phyloP scores from a whole-genome alignment of 64 coral and sea anemone genomes.

The Porites lutea region DNA sequence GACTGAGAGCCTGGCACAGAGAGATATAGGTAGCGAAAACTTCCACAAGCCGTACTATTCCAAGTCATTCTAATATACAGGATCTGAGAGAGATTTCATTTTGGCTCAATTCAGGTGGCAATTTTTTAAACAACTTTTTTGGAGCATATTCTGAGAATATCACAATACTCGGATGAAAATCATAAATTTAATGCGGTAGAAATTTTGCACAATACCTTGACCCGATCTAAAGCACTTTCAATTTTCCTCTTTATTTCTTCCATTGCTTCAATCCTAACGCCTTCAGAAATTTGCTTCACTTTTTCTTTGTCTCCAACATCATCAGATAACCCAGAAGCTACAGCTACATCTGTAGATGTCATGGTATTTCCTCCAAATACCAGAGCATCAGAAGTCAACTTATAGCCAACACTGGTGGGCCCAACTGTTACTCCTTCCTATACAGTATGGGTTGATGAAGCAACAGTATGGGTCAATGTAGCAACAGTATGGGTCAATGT shows the following conservation, averaged over 20 bases:
- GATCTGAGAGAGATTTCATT: too few species aligned
- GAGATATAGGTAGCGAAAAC: too few species aligned
- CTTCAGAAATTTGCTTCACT: slow-evolving; percentile 53
- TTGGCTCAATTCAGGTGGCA: too few species aligned
- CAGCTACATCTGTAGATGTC: slow-evolving; percentile 91
- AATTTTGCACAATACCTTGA: slow-evolving; percentile 74
- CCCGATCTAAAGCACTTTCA: slow-evolving; percentile 85
- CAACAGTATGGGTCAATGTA: background rate
- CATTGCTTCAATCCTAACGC: slow-evolving; percentile 33
- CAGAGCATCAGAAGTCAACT: slow-evolving; percentile 66
- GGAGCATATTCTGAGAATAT: too few species aligned
- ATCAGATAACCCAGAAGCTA: slow-evolving; percentile 75
- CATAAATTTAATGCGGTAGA: too few species aligned
- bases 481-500: background rate
- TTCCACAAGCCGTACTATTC: too few species aligned
- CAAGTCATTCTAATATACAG: too few species aligned
- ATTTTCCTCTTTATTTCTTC: slow-evolving; percentile 61
- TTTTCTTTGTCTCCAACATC: slow-evolving; percentile 76
- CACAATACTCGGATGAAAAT: too few species aligned
- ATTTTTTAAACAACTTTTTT: too few species aligned
- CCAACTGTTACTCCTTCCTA: slow-evolving; percentile 72
- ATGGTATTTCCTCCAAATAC: slow-evolving; percentile 80
- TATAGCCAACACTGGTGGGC: slow-evolving; percentile 89
- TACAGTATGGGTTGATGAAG: background rate
- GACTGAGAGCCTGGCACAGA: too few species aligned